Conservation (phyloP, 2,113 vertebrate species). For the Leptocoma aspasia region DNA sequence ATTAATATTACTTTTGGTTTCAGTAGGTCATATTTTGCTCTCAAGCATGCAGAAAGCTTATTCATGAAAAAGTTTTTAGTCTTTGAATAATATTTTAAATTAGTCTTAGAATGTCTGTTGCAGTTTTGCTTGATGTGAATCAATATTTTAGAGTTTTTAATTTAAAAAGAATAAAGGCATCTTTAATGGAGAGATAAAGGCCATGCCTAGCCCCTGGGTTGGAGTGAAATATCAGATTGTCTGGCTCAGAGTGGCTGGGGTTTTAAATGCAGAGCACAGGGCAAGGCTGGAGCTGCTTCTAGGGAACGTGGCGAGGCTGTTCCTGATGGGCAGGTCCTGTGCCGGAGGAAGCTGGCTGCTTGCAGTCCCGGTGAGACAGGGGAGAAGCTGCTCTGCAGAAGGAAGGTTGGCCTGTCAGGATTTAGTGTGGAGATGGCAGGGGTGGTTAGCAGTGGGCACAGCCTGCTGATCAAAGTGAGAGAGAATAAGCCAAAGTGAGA, state of each 20-base stretch:
- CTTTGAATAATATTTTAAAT: neutral
- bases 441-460: neutral
- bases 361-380: fast-evolving
- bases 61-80: neutral
- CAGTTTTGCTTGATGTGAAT: neutral
- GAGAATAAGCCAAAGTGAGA: too few relatives aligned
- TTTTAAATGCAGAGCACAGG: neutral
- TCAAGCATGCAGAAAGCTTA: neutral
- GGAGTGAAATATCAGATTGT: neutral
- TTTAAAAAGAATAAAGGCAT: neutral
- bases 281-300: neutral
- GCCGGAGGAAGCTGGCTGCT: fast-evolving
- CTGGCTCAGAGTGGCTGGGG: neutral
- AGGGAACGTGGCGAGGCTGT: neutral
- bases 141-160: neutral
- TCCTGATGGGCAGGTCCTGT: neutral
- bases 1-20: neutral
- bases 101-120: neutral
- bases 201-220: neutral
- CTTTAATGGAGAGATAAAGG: neutral
- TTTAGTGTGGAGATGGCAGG: neutral
- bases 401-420: neutral
- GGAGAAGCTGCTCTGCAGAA: neutral
- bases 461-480: neutral
- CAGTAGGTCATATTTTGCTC: neutral